Conservation (phyloP, 2,797 vertebrate species). For the Anguilla pacifica region DNA sequence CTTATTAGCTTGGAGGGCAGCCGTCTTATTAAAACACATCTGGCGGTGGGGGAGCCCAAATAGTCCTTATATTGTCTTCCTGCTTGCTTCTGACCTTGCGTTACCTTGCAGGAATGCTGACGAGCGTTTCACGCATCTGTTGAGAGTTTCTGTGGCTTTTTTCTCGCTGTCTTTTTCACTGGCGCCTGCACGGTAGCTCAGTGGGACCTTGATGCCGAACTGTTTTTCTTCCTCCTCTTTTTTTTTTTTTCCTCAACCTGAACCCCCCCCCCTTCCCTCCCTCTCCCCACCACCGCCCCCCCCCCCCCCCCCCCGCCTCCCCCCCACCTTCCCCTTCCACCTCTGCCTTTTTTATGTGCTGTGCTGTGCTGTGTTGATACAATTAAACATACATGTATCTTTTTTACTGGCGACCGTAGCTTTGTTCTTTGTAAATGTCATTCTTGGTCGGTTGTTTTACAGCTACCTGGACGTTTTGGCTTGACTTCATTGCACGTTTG, state of each 20-base stretch:
- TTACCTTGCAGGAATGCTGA: conserved; percentile 90
- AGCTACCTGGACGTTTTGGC: background rate
- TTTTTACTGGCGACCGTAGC: background rate
- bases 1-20: conserved; percentile 96
- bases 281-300: background rate
- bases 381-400: conserved; percentile 13
- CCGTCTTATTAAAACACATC: conserved; percentile 96
- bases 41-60: conserved; percentile 86
- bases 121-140: conserved; percentile 62
- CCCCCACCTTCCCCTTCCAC: conserved; percentile 40
- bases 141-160: conserved; percentile 50
- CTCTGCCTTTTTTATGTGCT: background rate
- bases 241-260: conserved; percentile 62
- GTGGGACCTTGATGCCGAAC: conserved; percentile 65
- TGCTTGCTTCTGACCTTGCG: conserved; percentile 80
- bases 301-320: conserved; percentile 54
- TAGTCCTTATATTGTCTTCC: conserved; percentile 87
- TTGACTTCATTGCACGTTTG: background rate
- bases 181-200: conserved; percentile 82
- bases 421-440: background rate
- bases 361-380: background rate
- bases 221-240: conserved; percentile 70
- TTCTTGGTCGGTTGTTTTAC: conserved; percentile 4
- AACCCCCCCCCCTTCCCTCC: background rate
- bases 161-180: conserved; percentile 69